These are phyloP conservation scores for Sarcophilus harrisii DNA, from an alignment of 2,797 vertebrate genomes.

Conservation along the genomic window DNA sequence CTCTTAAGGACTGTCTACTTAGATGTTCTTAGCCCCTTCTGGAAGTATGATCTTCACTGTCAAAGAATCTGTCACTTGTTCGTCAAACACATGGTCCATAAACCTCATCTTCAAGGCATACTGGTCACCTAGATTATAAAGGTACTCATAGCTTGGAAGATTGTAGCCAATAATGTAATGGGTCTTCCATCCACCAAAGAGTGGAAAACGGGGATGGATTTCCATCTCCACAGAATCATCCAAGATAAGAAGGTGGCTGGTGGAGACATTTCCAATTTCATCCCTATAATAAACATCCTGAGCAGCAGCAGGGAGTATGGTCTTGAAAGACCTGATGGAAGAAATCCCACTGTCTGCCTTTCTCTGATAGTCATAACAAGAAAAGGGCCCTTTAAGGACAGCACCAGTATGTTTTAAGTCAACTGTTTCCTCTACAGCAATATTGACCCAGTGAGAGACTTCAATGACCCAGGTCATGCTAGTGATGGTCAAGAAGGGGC, in stretches of 20 bases:
- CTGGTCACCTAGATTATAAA: slow-evolving; percentile 97
- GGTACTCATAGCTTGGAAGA: slow-evolving; percentile 98
- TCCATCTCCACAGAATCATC: slow-evolving; percentile 99
- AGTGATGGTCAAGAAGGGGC: slow-evolving; percentile 96
- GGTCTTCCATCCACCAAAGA: slow-evolving; percentile 99
- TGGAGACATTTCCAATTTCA: slow-evolving; percentile 99
- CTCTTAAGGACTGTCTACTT: slow-evolving; percentile 95
- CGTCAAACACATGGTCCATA: slow-evolving; percentile 98
- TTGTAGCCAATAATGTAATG: slow-evolving; percentile 99
- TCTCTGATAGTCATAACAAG: slow-evolving; percentile 98
- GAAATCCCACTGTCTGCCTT: slow-evolving; percentile 99
- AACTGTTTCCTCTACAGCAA: slow-evolving; percentile 97
- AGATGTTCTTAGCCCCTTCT: slow-evolving; percentile 96
- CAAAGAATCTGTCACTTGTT: slow-evolving; percentile 96
- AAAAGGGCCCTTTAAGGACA: slow-evolving; percentile 95
- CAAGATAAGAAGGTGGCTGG: slow-evolving; percentile 96
- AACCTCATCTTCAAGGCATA: slow-evolving; percentile 98
- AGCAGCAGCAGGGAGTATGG: slow-evolving; percentile 97
- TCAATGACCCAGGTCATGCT: slow-evolving; percentile 95
- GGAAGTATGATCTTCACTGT: slow-evolving; percentile 97
- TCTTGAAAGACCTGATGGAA: slow-evolving; percentile 99
- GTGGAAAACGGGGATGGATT: slow-evolving; percentile 96
- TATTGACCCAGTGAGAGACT: slow-evolving; percentile 99
- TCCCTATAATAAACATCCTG: slow-evolving; percentile 99
- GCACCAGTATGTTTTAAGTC: slow-evolving; percentile 98